Evolutionary conservation across 2,113 vertebrate genomes (phyloP).

Genomic region (Elephas maximus): DNA sequence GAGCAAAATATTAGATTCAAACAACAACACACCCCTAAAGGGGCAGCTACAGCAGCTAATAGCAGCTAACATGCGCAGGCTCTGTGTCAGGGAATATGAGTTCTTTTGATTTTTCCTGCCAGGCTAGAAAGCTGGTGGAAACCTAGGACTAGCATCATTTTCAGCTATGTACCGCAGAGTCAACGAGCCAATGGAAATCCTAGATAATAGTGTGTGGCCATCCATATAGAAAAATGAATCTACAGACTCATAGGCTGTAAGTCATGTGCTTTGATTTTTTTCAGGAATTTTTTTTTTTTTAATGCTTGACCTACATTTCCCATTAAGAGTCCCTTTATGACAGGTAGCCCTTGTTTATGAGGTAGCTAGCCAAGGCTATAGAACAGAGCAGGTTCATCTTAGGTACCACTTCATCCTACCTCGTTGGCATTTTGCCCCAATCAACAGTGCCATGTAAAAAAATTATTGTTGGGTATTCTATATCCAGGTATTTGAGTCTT

Average conservation of each 20-base stretch:
- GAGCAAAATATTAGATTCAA: not conserved
- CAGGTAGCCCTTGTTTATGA: not conserved
- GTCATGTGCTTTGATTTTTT: not conserved
- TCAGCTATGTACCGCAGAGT: not conserved
- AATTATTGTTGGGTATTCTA: not conserved
- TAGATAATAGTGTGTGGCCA: not conserved
- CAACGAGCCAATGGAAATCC: not conserved
- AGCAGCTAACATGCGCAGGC: not conserved
- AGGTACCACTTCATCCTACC: not conserved
- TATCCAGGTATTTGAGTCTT: not conserved
- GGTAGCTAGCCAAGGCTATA: not conserved
- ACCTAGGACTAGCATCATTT: not conserved
- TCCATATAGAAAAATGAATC: not conserved
- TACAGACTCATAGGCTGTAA: not conserved
- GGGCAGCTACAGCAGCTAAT: not conserved
- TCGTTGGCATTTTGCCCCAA: too few relatives aligned
- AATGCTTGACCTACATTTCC: not conserved
- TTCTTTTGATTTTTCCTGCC: not conserved
- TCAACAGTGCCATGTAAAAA: not conserved
- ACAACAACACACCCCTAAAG: not conserved
- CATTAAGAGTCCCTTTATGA: not conserved
- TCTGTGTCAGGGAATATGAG: not conserved
- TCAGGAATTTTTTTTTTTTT: not conserved
- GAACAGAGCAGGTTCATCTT: not conserved
- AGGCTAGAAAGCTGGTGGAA: not conserved